Evolutionary conservation across 2,888 invertebrate genomes (phyloP).

Genomic region (Diploptera punctata): DNA sequence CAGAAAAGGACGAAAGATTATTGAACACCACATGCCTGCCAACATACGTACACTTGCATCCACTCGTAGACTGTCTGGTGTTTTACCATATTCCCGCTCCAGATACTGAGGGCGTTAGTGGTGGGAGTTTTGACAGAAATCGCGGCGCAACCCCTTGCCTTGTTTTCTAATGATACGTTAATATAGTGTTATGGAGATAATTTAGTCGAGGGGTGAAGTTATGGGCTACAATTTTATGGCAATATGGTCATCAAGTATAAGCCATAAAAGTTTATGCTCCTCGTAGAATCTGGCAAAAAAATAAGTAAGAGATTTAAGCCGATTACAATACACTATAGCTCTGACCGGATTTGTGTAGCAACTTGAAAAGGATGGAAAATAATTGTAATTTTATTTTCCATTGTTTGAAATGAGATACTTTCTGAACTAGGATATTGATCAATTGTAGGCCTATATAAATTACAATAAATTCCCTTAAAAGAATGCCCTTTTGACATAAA

Average conservation of each 20-base stretch:
- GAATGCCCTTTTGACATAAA: too few species aligned
- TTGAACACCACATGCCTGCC: background rate
- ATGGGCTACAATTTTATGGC: constrained; percentile 26
- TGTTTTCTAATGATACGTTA: constrained; percentile 12
- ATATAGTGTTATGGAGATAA: background rate
- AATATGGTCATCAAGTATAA: constrained; percentile 2
- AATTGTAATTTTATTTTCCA: too few species aligned
- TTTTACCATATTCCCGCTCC: constrained; percentile 22
- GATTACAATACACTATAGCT: background rate
- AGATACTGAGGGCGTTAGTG: constrained; percentile 26
- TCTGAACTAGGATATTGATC: too few species aligned
- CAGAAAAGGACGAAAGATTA: background rate
- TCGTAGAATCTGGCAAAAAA: background rate
- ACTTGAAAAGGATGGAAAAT: too few species aligned
- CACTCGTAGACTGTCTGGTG: constrained; percentile 20
- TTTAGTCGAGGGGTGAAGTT: constrained; percentile 13
- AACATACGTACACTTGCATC: constrained; percentile 18
- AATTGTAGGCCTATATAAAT: too few species aligned
- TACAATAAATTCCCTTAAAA: too few species aligned
- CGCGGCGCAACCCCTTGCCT: background rate
- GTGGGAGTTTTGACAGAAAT: constrained; percentile 9
- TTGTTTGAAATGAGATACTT: too few species aligned
- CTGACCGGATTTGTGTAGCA: constrained; percentile 3
- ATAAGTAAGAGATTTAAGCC: background rate
- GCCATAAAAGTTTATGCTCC: constrained; percentile 15